These are phyloP conservation scores for Lepisosteus osseus DNA, from an alignment of 2,113 vertebrate species.

Conservation along the genomic window DNA sequence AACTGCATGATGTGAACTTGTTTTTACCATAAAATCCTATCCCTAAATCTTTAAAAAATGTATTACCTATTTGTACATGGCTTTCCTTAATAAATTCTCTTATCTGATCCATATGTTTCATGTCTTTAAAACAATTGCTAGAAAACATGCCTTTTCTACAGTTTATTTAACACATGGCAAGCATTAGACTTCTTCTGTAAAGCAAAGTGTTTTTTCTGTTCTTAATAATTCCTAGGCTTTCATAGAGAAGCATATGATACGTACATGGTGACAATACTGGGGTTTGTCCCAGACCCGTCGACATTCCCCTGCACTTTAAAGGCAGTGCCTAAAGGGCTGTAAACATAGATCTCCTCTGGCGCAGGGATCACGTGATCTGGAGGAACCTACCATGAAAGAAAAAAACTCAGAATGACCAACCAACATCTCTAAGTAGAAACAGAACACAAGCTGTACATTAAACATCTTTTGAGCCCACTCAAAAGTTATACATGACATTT, in stretches of 20 bases:
- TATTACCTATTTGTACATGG: too few relatives aligned
- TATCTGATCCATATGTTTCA: too few relatives aligned
- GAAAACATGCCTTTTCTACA: too few relatives aligned
- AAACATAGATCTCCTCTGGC: constrained; percentile 84
- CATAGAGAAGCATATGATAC: constrained; percentile 37
- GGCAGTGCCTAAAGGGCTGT: constrained; percentile 90
- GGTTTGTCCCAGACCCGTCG: constrained; percentile 77
- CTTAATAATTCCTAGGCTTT: too few relatives aligned
- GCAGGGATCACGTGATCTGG: constrained; percentile 90
- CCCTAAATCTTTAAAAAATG: too few relatives aligned
- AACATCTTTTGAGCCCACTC: neutral
- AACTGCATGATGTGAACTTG: too few relatives aligned
- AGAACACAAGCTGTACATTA: neutral
- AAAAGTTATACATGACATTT: neutral
- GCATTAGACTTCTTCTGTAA: too few relatives aligned
- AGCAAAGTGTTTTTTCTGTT: too few relatives aligned
- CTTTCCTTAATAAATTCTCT: too few relatives aligned
- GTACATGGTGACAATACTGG: constrained; percentile 92
- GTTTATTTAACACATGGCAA: too few relatives aligned
- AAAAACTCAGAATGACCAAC: neutral
- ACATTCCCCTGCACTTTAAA: constrained; percentile 75
- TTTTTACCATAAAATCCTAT: too few relatives aligned
- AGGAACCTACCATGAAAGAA: constrained; percentile 69
- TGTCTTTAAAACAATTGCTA: too few relatives aligned
- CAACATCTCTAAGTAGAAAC: neutral